phyloP scores from a whole-genome alignment of 1,140 invertebrate species.

The Laodelphax striatellus region DNA sequence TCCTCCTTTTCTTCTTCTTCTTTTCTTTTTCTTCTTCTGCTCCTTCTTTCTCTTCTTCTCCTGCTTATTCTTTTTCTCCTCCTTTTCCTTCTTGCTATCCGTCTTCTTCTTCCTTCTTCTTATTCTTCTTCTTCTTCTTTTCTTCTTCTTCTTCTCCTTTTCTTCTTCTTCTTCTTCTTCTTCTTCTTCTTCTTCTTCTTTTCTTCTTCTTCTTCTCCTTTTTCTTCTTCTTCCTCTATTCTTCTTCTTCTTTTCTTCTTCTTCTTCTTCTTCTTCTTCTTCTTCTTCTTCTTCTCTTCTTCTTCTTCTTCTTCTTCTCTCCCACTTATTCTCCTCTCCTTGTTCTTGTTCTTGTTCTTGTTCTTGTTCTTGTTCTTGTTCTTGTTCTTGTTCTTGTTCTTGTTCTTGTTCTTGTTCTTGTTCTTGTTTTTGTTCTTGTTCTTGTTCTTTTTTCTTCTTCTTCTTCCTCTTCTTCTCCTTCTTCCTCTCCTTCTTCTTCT shows the following conservation, averaged over 20 bases:
- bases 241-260: constrained; percentile 12
- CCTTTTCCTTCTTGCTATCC: background rate
- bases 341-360: no score
- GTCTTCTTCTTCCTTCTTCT: background rate
- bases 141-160: constrained; percentile 23
- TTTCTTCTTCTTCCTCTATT: background rate
- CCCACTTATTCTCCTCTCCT: no score
- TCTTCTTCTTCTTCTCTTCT: constrained; percentile 7
- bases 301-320: background rate
- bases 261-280: background rate
- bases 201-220: constrained; percentile 5
- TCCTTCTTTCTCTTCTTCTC: background rate
- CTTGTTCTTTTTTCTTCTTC: no score
- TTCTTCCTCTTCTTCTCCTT: no score
- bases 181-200: constrained; percentile 15
- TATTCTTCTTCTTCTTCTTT: constrained; percentile 15
- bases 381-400: no score
- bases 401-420: no score
- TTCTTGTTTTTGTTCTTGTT: no score
- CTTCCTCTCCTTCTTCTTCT: background rate
- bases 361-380: no score
- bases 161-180: constrained; percentile 12
- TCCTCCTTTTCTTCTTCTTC: constrained; percentile 2
- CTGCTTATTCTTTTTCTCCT: background rate
- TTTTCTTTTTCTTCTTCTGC: constrained; percentile 2